Evolutionary conservation across 2,113 vertebrate species (phyloP).

Genomic region (Megalops atlanticus): DNA sequence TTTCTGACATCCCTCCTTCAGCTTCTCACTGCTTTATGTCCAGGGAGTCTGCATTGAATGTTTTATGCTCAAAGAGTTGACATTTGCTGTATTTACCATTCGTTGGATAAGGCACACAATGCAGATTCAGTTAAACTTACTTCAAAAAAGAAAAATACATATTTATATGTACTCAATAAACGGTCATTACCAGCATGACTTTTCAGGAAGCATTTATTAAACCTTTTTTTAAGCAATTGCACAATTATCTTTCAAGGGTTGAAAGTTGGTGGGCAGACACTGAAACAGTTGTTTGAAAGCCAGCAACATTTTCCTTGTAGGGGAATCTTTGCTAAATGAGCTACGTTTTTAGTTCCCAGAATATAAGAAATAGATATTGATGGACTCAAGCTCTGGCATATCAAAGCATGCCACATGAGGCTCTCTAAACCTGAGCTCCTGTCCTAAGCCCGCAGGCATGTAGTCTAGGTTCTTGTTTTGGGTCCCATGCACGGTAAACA

Average conservation of each 20-base stretch:
- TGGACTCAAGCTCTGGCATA: background rate
- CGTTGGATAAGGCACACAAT: conserved; percentile 98
- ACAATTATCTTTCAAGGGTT: conserved; percentile 64
- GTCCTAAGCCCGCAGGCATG: too few relatives aligned
- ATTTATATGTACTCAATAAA: conserved; percentile 75
- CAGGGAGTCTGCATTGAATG: background rate
- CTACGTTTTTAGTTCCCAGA: background rate
- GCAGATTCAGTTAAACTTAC: conserved; percentile 94
- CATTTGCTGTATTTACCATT: conserved; percentile 66
- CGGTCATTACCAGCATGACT: conserved; percentile 96
- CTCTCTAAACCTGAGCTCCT: conserved; percentile 1
- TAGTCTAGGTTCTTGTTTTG: too few relatives aligned
- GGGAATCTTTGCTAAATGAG: background rate
- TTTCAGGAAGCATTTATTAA: conserved; percentile 71
- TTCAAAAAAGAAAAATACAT: conserved; percentile 86
- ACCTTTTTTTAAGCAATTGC: conserved; percentile 73
- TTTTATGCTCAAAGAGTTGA: conserved; percentile 50
- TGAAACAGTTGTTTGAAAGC: background rate
- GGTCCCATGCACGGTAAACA: too few relatives aligned
- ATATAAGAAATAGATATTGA: background rate
- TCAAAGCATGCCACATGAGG: too few relatives aligned
- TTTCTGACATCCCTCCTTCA: background rate
- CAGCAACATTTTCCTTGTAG: background rate
- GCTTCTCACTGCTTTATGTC: background rate
- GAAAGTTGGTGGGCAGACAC: background rate